A percentile compares a stretch with the other conserved stretches of the same genome.
phyloP scores from a whole-genome alignment of 2,888 invertebrate genomes.

The Chrysopilus asiliformis region DNA sequence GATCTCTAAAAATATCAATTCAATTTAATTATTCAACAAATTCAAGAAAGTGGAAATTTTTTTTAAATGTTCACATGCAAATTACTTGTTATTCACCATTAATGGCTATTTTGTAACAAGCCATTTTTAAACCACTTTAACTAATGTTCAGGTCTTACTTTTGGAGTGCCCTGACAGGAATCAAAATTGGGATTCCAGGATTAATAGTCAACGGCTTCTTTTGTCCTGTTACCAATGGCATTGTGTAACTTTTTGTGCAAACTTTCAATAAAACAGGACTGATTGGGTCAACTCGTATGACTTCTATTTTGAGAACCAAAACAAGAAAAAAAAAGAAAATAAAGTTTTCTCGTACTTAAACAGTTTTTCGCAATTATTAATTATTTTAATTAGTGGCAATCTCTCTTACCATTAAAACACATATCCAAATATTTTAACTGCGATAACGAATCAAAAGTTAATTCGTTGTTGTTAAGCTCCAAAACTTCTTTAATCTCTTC shows the following conservation, averaged over 20 bases:
- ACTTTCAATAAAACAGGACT: conserved; percentile 12
- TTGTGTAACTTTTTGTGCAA: conserved; percentile 11
- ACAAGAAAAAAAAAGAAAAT: background rate
- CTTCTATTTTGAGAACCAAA: too few species aligned
- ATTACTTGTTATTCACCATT: too few species aligned
- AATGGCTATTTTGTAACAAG: background rate
- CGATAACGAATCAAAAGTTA: background rate
- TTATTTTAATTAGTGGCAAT: too few species aligned
- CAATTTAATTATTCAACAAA: background rate
- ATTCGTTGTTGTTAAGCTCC: background rate
- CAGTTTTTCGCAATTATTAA: too few species aligned
- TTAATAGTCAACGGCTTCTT: conserved; percentile 18
- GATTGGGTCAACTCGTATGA: conserved; percentile 20
- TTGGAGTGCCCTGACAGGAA: conserved; percentile 28
- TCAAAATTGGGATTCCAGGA: conserved; percentile 23
- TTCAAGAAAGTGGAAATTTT: background rate
- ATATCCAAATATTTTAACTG: background rate
- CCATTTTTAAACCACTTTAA: too few species aligned
- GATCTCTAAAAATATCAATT: conserved; percentile 17
- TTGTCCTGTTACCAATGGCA: conserved; percentile 3
- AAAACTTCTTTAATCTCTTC: background rate
- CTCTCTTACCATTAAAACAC: background rate
- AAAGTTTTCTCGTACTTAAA: too few species aligned
- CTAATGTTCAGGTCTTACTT: too few species aligned
- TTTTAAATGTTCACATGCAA: too few species aligned